Conservation (phyloP, 2,113 vertebrate species). For the Formicarius rufipectus region DNA sequence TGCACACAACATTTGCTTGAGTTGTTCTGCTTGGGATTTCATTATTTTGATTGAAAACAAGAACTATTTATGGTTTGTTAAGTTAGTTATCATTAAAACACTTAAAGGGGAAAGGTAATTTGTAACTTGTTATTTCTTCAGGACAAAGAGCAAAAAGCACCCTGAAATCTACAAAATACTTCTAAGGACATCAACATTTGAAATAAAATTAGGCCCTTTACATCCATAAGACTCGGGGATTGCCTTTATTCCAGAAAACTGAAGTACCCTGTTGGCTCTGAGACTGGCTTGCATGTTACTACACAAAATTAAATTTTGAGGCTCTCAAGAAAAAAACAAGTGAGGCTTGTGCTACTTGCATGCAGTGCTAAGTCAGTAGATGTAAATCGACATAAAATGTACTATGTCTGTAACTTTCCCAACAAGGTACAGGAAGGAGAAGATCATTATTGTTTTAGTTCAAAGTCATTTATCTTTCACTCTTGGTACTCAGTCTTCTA, state of each 20-base stretch:
- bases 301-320: background rate
- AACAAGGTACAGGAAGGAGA: background rate
- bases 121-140: background rate
- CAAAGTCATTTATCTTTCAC: background rate
- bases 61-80: background rate
- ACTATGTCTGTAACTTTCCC: background rate
- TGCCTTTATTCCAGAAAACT: background rate
- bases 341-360: background rate
- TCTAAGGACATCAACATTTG: background rate
- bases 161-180: background rate
- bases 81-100: background rate
- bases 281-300: background rate
- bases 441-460: background rate
- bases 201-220: background rate
- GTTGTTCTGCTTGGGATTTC: background rate
- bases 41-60: background rate
- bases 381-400: background rate
- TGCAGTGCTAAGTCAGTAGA: background rate
- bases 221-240: background rate
- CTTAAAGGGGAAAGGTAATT: background rate
- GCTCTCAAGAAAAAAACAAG: background rate
- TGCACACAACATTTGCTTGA: background rate
- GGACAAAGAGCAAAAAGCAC: background rate
- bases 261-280: background rate
- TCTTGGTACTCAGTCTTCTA: background rate